Conservation (phyloP, 2,888 invertebrate species). For the Magallana nippona region DNA sequence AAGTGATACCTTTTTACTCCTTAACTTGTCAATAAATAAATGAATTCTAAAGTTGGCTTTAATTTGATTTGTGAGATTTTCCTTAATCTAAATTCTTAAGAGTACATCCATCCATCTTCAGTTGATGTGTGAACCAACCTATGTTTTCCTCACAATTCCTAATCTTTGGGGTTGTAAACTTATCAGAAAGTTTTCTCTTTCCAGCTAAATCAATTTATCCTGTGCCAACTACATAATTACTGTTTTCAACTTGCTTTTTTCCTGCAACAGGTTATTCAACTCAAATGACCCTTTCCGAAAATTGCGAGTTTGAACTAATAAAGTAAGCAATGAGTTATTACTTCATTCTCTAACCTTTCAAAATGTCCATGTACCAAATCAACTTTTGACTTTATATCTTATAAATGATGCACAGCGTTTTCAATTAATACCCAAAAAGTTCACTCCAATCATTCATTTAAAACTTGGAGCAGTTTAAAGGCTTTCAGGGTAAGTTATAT, state of each 20-base stretch:
- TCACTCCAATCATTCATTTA: conserved; percentile 15
- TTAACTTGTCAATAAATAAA: conserved; percentile 22
- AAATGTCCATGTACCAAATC: conserved; percentile 26
- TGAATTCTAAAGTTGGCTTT: background rate
- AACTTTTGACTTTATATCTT: conserved; percentile 20
- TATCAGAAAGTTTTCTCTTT: conserved; percentile 12
- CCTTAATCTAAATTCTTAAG: background rate
- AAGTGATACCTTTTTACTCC: conserved; percentile 1
- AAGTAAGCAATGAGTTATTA: conserved; percentile 19
- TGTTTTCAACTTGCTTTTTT: conserved; percentile 25
- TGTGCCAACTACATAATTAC: conserved; percentile 32
- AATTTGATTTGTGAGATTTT: background rate
- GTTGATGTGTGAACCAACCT: conserved; percentile 6
- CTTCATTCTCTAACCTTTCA: background rate
- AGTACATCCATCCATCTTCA: conserved; percentile 7
- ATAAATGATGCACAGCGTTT: conserved; percentile 33
- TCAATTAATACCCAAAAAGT: conserved; percentile 28
- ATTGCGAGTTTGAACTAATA: conserved; percentile 26
- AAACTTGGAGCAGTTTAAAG: conserved; percentile 14
- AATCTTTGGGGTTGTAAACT: conserved; percentile 15
- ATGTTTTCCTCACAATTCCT: conserved; percentile 6
- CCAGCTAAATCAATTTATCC: background rate
- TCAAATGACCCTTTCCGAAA: conserved; percentile 18
- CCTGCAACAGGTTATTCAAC: conserved; percentile 27
- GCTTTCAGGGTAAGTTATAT: conserved; percentile 17